A percentile compares a stretch with the other conserved stretches of the same genome.
Evolutionary conservation across 1,140 invertebrate genomes (phyloP).

Genomic region (Aphidius ervi): DNA sequence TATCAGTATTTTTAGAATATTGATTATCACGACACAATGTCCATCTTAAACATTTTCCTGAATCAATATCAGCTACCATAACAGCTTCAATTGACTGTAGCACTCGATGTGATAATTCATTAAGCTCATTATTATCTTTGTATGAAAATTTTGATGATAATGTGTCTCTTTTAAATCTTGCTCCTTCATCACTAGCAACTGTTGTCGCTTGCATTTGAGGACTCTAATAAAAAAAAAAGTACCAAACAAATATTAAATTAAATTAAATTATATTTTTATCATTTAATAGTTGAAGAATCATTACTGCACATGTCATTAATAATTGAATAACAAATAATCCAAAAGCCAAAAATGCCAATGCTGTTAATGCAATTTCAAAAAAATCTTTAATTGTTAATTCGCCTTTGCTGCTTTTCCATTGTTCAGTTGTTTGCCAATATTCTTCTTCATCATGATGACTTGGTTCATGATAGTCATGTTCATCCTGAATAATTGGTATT

Average conservation of each 20-base stretch:
- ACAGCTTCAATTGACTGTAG: conserved; percentile 55
- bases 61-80: conserved; percentile 47
- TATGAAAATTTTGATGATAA: conserved; percentile 25
- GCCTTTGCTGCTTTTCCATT: conserved; percentile 51
- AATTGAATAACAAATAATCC: conserved; percentile 72
- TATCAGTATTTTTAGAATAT: conserved; percentile 51
- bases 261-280: too few relatives aligned
- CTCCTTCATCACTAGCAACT: conserved; percentile 17
- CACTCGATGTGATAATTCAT: conserved; percentile 57
- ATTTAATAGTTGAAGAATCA: background rate
- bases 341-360: conserved; percentile 73
- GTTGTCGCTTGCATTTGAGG: conserved; percentile 25
- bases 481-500: conserved; percentile 42
- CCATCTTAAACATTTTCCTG: conserved; percentile 58
- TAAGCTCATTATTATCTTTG: conserved; percentile 41
- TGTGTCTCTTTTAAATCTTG: conserved; percentile 35
- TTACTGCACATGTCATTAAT: conserved; percentile 56
- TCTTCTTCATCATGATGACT: conserved; percentile 36
- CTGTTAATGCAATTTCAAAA: conserved; percentile 73
- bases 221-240: background rate
- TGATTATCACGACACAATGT: conserved; percentile 63
- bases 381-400: conserved; percentile 64
- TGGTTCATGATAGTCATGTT: conserved; percentile 42
- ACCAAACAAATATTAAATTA: too few relatives aligned
- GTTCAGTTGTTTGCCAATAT: conserved; percentile 27